Percentiles rank a stretch among this genome's conserved stretches.
These are phyloP conservation scores for Cheilosia variabilis DNA, from an alignment of 2,888 invertebrate species.

Conservation along the genomic window DNA sequence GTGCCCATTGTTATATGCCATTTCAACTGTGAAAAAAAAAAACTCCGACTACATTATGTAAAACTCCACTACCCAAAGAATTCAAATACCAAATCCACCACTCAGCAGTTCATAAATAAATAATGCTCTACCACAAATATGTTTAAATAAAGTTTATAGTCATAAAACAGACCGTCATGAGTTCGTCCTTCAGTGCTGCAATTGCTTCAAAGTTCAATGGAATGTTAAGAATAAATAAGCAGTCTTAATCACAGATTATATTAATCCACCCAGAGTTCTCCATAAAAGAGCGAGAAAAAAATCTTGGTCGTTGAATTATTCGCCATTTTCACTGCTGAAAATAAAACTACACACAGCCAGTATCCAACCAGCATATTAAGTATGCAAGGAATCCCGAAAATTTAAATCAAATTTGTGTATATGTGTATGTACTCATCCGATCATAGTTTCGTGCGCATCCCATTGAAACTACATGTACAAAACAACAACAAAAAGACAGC, in stretches of 20 bases:
- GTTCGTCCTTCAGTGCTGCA: conserved; percentile 22
- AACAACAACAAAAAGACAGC: conserved; percentile 2
- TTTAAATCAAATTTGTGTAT: conserved; percentile 39
- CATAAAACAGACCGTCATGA: background rate
- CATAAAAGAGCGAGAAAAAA: conserved; percentile 9
- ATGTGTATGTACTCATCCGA: background rate
- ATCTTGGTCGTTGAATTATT: conserved; percentile 24
- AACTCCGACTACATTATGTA: no score
- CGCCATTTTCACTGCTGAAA: conserved; percentile 1
- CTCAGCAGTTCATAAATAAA: no score
- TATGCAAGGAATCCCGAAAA: conserved; percentile 32
- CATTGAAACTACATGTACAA: conserved; percentile 7
- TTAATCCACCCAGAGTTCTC: conserved; percentile 29
- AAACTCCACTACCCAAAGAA: no score
- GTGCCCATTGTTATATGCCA: no score
- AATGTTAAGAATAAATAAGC: conserved; percentile 41
- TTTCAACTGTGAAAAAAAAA: no score
- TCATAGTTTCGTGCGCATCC: conserved; percentile 4
- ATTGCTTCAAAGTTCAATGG: conserved; percentile 19
- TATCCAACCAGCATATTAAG: conserved; percentile 28
- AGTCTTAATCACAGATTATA: conserved; percentile 51
- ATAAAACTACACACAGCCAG: conserved; percentile 8
- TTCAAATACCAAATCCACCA: background rate
- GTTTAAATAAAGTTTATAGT: background rate
- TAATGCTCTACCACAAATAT: no score